Evolutionary conservation across 2,888 invertebrate species (phyloP).

Genomic region (Tipula confusa): DNA sequence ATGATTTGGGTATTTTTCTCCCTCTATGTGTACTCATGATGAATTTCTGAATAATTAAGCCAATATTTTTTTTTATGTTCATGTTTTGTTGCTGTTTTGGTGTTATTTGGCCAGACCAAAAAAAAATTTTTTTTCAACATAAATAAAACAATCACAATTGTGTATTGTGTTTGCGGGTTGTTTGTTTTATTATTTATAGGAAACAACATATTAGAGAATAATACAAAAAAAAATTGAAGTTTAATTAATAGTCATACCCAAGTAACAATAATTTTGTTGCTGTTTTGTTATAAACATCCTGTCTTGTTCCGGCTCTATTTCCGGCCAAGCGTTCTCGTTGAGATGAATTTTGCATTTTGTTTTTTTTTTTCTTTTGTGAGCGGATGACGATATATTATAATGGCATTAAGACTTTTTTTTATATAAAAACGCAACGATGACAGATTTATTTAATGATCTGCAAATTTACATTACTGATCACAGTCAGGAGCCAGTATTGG

Average conservation of each 20-base stretch:
- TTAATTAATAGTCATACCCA: not conserved
- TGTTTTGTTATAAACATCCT: not conserved
- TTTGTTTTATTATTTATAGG: not conserved
- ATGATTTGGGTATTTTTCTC: not conserved
- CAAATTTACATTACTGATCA: no score
- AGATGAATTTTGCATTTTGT: not conserved
- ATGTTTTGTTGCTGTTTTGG: not conserved
- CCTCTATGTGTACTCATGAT: not conserved
- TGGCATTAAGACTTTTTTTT: no score
- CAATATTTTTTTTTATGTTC: not conserved
- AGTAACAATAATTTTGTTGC: not conserved
- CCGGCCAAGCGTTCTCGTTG: not conserved
- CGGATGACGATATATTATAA: no score
- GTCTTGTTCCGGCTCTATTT: not conserved
- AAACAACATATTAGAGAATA: not conserved
- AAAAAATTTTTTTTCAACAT: not conserved
- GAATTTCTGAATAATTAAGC: conserved; percentile 25
- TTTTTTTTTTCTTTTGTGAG: not conserved
- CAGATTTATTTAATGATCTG: no score
- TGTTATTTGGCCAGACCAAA: not conserved
- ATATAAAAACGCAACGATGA: no score
- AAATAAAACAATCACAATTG: not conserved
- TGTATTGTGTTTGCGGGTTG: not conserved
- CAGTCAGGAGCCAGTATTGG: no score
- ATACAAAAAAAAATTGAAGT: not conserved